Conservation (phyloP, 2,113 vertebrate species). For the Apodemus speciosus region DNA sequence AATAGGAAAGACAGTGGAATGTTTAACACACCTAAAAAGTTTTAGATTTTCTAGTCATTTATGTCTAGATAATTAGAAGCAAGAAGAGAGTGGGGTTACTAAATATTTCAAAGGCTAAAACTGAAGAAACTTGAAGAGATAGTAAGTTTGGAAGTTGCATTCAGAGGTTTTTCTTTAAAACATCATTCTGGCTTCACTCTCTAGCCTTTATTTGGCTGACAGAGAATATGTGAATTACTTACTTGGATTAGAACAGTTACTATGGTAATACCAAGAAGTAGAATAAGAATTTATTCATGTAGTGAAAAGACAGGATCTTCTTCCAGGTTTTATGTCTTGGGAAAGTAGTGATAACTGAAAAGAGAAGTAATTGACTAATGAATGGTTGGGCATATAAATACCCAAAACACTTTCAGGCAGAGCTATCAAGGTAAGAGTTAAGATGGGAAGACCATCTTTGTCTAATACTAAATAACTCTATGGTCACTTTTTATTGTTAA, state of each 20-base stretch:
- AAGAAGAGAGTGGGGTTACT: not conserved
- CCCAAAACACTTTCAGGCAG: not conserved
- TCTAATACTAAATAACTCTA: not conserved
- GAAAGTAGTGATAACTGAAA: not conserved
- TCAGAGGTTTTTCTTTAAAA: not conserved
- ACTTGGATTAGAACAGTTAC: not conserved
- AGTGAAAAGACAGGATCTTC: not conserved
- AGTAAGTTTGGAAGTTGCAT: not conserved
- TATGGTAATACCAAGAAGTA: not conserved
- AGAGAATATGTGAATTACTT: not conserved
- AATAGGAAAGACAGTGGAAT: not conserved
- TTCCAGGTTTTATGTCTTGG: not conserved
- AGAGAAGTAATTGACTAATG: not conserved
- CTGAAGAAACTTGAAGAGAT: not conserved
- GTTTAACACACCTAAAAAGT: not conserved
- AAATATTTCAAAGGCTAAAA: not conserved
- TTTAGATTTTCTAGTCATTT: not conserved
- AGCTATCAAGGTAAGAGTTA: not conserved
- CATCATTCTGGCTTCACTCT: not conserved
- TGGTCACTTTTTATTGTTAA: not conserved
- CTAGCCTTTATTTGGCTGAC: not conserved
- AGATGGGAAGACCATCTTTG: not conserved
- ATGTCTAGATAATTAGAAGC: not conserved
- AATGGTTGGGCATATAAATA: not conserved
- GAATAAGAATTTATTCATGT: not conserved